Evolutionary conservation across 2,888 invertebrate genomes (phyloP), one percentile per base, ranked within the genome.

Genomic region (Sisyra nigra): DNA sequence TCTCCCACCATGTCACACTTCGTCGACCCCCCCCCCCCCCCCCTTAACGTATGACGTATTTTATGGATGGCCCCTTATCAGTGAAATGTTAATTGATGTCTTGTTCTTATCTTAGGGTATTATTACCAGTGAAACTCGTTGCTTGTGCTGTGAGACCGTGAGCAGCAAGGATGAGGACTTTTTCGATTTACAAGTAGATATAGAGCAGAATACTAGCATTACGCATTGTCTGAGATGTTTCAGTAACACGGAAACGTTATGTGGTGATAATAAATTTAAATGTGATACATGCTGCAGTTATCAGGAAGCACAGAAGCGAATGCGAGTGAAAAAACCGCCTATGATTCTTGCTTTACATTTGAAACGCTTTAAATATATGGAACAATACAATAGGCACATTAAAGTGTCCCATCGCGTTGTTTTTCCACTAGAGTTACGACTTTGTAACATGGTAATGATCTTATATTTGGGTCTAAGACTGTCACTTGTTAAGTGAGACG

Each of bases 121-220:
- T 42, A 73, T 99, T 48, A 98, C 98, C 3, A 97, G 97, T 62
- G 98, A 99, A 71, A 98, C 98, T 2, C 72, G 94, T 54, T 99
- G 98, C 69, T 77, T 99, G 53, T 98, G 97, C 67, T 99, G 98
- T 68, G 98, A 99, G 74, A 96, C 96, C 50, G 93, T 97, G 57
- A 94, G 96, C 69, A 93, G 92, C 67, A 98, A 97, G 67, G 97
- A 98, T 66, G 98, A 98, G 64, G 93, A 98, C 62, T 99, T 98
- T 66, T 86, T 98, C 57, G 98, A 98, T 67, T 70, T 99, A 51
- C 96, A 96, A 67, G 97, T 99, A 49, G 98, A 99, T 61, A 94
- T 98, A 36, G 97, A 98, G 62, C 97, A 97, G 64, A 98, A 98
- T 63, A 97, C 97, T 9, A 96, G 96, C 55, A 97, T 98, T 52